Evolutionary conservation across 2,113 vertebrate genomes (phyloP).

Genomic region (Sigmodon hispidus): DNA sequence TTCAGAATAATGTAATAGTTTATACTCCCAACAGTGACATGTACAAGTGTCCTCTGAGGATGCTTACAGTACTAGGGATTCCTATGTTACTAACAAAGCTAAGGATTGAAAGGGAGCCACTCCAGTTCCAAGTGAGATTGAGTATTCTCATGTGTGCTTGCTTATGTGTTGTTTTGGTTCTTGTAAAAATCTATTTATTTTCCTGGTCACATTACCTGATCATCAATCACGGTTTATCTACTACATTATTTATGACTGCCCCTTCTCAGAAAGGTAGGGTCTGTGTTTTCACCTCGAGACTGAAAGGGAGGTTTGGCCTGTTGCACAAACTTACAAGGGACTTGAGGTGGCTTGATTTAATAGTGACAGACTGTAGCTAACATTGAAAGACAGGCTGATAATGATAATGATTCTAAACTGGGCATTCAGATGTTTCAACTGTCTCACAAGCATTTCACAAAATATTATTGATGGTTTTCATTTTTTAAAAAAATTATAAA

Average conservation of each 20-base stretch:
- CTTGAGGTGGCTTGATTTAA: neutral
- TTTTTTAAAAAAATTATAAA: too few relatives aligned
- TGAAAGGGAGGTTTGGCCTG: neutral
- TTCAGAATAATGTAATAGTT: neutral
- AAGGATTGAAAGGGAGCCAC: neutral
- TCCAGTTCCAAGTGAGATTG: neutral
- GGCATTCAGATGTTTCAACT: neutral
- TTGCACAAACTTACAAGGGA: neutral
- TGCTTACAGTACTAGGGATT: neutral
- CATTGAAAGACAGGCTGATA: neutral
- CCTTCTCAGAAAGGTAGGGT: neutral
- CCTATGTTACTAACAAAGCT: neutral
- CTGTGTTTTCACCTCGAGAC: neutral
- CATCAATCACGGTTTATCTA: neutral
- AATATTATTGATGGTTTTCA: neutral
- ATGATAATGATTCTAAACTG: neutral
- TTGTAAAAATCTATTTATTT: neutral
- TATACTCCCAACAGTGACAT: neutral
- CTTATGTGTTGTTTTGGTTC: neutral
- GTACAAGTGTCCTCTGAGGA: fast-evolving
- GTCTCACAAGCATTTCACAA: neutral
- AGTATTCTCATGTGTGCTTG: neutral
- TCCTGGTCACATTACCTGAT: neutral
- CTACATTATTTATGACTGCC: neutral
- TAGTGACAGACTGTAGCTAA: neutral